Base-by-base conservation (phyloP, 92 coral and sea anemone species). In the Blastomussa wellsi region DNA sequence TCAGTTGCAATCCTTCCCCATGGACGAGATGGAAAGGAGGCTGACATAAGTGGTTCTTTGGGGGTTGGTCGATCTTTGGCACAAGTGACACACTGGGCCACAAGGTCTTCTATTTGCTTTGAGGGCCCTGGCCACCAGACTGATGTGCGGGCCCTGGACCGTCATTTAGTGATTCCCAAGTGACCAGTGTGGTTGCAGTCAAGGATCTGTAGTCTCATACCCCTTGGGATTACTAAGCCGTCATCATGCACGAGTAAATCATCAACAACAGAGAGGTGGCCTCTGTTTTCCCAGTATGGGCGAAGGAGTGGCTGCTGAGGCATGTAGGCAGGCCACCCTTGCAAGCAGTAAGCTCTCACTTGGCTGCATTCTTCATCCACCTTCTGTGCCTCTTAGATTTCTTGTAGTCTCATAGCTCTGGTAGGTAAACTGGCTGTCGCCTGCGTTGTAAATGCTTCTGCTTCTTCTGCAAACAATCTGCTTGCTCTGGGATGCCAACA, bases 291-390 rank as follows among this genome's bases (percentile, higher is more conserved):
- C 88, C 87, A 88, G 80, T 83, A 86, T 52, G 90, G 91, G 83
- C 80, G 89, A 53, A 72, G 86, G 47, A 80, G 35, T 0, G 90
- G 93, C 36, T 78, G 89, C 32, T 89, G 87, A 13, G 89, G 84
- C 89, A 86, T 92, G 82, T 89, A 87, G 20, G 89, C 29, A 7
- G 92, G 92, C 89, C 95, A 89, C 1, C 93, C 93, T 76, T 83
- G 52, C 20, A 14, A 49, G 84, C 91, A 90, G 69, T 78, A 92
- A 32, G 39, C 47, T 39, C 89, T 72, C 9, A 89, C 76, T 31
- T 70, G 84, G 26, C 68, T 28, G 53, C 92, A 89, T 76, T 89
- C 86, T 59, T 77, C 90, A 60, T 91, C 90, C 7, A 83, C 82
- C 47, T 93, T 87, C 90, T 89, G 93, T 17, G 91, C 91, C 44